Conservation (phyloP, 2,797 vertebrate species). For the Geotrypetes seraphini region DNA sequence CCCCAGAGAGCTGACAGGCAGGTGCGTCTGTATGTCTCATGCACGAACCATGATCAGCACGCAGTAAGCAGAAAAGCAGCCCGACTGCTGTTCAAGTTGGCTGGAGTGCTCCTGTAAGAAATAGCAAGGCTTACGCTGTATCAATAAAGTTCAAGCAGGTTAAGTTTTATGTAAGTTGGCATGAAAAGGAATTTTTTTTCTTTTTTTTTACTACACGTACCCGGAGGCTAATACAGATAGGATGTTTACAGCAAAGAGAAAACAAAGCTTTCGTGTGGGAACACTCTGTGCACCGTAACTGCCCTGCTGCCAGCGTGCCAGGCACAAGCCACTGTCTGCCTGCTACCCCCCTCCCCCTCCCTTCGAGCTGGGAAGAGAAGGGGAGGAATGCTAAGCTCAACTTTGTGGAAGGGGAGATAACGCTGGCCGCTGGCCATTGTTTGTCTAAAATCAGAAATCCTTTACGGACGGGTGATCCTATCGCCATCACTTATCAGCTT, state of each 20-base stretch:
- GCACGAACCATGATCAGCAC: too few species aligned
- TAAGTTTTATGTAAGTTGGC: slow-evolving; percentile 25
- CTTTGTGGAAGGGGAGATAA: slow-evolving; percentile 33
- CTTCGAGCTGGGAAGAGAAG: too few species aligned
- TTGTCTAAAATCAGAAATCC: slow-evolving; percentile 21
- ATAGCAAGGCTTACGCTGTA: too few species aligned
- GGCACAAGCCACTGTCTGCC: too few species aligned
- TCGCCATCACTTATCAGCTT: neutral
- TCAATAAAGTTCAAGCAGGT: slow-evolving; percentile 8
- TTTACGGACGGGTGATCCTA: slow-evolving; percentile 5
- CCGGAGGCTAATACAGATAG: slow-evolving; percentile 30
- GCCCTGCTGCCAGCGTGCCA: slow-evolving; percentile 31
- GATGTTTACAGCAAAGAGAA: slow-evolving; percentile 39
- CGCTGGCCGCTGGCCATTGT: slow-evolving; percentile 43
- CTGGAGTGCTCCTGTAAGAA: too few species aligned
- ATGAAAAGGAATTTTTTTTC: slow-evolving; percentile 19
- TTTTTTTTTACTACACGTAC: slow-evolving; percentile 29
- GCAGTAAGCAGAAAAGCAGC: too few species aligned
- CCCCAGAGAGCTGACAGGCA: too few species aligned
- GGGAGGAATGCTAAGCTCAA: slow-evolving; percentile 44
- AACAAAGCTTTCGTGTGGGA: slow-evolving; percentile 21
- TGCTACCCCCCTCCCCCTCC: too few species aligned
- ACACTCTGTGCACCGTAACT: slow-evolving; percentile 47
- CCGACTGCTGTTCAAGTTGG: too few species aligned
- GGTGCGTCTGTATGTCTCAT: too few species aligned